Evolutionary conservation across 2,113 vertebrate genomes (phyloP).

Genomic region (Isichthys henryi): DNA sequence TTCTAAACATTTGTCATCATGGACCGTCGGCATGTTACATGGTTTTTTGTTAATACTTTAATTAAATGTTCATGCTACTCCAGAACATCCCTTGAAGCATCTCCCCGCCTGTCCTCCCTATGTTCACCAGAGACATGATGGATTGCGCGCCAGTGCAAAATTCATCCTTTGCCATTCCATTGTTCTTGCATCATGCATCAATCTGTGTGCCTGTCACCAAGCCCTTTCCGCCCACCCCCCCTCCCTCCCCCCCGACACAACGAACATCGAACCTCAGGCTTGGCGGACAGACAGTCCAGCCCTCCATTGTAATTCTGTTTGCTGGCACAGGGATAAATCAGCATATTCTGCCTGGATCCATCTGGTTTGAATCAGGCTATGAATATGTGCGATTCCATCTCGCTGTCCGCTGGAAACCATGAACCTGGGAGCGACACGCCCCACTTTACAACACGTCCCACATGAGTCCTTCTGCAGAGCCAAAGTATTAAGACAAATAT

Average conservation of each 20-base stretch:
- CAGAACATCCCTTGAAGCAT: too few relatives aligned
- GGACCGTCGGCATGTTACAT: not conserved
- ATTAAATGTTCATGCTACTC: not conserved
- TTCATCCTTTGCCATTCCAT: not conserved
- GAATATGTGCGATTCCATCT: not conserved
- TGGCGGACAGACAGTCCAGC: not conserved
- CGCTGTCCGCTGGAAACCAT: not conserved
- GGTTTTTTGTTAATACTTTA: slow-evolving; percentile 7
- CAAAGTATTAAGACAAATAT: not conserved
- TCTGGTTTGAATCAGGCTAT: not conserved
- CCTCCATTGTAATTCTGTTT: not conserved
- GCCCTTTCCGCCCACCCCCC: not conserved
- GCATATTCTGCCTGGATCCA: not conserved
- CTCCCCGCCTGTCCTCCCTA: not conserved
- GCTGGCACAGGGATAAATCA: not conserved
- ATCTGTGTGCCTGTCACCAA: not conserved
- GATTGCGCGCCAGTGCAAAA: not conserved
- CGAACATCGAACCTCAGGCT: not conserved
- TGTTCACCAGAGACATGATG: not conserved
- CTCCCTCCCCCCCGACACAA: too few relatives aligned
- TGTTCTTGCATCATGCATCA: not conserved
- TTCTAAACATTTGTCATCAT: not conserved
- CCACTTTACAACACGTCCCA: not conserved
- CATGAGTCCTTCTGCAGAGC: too few relatives aligned
- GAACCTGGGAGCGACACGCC: not conserved